phyloP scores from a whole-genome alignment of 2,888 invertebrate species.

The Mycalesis mineus region DNA sequence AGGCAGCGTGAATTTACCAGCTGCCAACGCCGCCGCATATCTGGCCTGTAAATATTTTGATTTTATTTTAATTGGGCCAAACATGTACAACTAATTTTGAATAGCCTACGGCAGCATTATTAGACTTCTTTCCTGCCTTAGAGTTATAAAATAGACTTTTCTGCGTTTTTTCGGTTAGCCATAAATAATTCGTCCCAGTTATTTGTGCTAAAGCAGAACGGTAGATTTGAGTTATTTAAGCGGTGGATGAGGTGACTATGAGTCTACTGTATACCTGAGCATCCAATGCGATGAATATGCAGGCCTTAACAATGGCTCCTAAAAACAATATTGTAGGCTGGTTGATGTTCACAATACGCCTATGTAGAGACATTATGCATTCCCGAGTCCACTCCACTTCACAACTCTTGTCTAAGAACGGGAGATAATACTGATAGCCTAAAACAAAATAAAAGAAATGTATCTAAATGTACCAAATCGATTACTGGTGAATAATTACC shows the following conservation, averaged over 20 bases:
- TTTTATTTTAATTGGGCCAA: too few relatives aligned
- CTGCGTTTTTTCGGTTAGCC: too few relatives aligned
- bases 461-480: too few relatives aligned
- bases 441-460: slow-evolving; percentile 29
- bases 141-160: too few relatives aligned
- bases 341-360: slow-evolving; percentile 86
- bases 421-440: slow-evolving; percentile 85
- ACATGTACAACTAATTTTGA: too few relatives aligned
- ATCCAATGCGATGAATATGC: slow-evolving; percentile 72
- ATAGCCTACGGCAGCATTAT: too few relatives aligned
- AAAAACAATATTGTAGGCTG: slow-evolving; percentile 85
- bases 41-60: slow-evolving; percentile 47
- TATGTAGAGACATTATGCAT: slow-evolving; percentile 83
- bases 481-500: too few relatives aligned
- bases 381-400: slow-evolving; percentile 76
- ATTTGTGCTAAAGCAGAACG: too few relatives aligned
- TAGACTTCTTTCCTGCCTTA: too few relatives aligned
- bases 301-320: slow-evolving; percentile 83
- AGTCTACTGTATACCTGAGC: slow-evolving; percentile 51
- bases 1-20: slow-evolving; percentile 62
- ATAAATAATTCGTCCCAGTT: too few relatives aligned
- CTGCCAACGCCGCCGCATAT: slow-evolving; percentile 56
- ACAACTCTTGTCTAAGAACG: slow-evolving; percentile 83
- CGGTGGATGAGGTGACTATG: too few relatives aligned
- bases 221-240: too few relatives aligned